Conservation (phyloP, 2,888 invertebrate species). For the Cartodere bifasciata region DNA sequence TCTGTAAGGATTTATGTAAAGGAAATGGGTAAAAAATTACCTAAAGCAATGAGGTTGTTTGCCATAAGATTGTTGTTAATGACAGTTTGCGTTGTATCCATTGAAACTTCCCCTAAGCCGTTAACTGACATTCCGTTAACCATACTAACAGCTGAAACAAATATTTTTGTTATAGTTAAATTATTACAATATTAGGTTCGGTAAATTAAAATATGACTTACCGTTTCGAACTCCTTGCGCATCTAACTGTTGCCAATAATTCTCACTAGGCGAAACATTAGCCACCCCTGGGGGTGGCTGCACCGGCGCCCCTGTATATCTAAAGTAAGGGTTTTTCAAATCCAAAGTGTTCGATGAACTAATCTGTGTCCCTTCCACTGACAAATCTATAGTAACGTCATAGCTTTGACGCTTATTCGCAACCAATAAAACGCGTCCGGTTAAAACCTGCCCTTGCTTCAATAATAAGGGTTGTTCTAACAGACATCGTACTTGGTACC, state of each 20-base stretch:
- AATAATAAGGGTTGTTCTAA: conserved; percentile 88
- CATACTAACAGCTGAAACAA: conserved; percentile 54
- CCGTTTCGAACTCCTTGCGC: conserved; percentile 49
- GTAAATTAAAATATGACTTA: conserved; percentile 13
- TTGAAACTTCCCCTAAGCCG: conserved; percentile 58
- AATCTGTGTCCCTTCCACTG: conserved; percentile 76
- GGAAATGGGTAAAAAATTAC: conserved; percentile 19
- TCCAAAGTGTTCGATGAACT: conserved; percentile 87
- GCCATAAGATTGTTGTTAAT: conserved; percentile 38
- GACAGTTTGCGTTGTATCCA: conserved; percentile 50
- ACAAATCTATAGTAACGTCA: conserved; percentile 92
- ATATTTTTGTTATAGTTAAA: conserved; percentile 5
- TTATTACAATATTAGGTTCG: neutral
- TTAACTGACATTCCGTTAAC: conserved; percentile 65
- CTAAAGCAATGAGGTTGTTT: conserved; percentile 36
- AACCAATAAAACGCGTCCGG: conserved; percentile 74
- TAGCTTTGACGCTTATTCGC: conserved; percentile 97
- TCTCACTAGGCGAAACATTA: conserved; percentile 84
- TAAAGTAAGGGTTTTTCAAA: conserved; percentile 96
- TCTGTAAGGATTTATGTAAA: no score
- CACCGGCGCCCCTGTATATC: conserved; percentile 87
- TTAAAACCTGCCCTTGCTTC: conserved; percentile 83
- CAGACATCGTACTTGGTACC: conserved; percentile 97
- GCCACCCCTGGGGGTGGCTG: conserved; percentile 87
- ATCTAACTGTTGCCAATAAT: conserved; percentile 79